Conservation (phyloP, 2,888 invertebrate genomes). For the Clistopyga incitator region DNA sequence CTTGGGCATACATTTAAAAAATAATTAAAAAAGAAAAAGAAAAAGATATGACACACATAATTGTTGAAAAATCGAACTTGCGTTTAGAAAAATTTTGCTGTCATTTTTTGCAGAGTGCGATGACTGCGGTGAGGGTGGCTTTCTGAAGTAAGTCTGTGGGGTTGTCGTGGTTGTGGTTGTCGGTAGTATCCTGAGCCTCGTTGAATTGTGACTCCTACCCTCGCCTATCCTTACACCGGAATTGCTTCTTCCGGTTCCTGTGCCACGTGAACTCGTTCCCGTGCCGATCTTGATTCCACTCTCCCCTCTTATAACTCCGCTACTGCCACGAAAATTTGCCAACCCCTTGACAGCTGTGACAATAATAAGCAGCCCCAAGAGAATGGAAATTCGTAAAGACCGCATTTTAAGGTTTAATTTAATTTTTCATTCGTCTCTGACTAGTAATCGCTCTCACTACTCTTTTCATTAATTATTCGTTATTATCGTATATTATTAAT, state of each 20-base stretch:
- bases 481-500: background rate
- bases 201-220: constrained; percentile 78
- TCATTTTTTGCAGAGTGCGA: constrained; percentile 63
- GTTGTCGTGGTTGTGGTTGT: constrained; percentile 75
- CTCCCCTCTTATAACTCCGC: constrained; percentile 77
- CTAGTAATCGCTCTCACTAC: background rate
- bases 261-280: constrained; percentile 75
- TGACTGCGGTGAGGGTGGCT: constrained; percentile 70
- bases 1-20: too few species aligned
- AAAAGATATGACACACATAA: too few species aligned
- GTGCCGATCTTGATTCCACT: constrained; percentile 82
- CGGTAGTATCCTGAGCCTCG: constrained; percentile 76
- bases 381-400: constrained; percentile 50
- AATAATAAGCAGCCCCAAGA: constrained; percentile 64
- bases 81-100: constrained; percentile 68
- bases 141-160: constrained; percentile 67
- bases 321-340: constrained; percentile 71
- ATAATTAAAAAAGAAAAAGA: background rate
- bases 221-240: constrained; percentile 80
- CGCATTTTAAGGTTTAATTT: constrained; percentile 54
- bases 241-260: constrained; percentile 76
- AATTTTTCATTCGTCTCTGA: constrained; percentile 1
- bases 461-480: background rate
- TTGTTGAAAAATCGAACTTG: constrained; percentile 33
- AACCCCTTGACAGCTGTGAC: constrained; percentile 65